Conservation (phyloP, 2,797 vertebrate genomes). For the Coendou prehensilis region DNA sequence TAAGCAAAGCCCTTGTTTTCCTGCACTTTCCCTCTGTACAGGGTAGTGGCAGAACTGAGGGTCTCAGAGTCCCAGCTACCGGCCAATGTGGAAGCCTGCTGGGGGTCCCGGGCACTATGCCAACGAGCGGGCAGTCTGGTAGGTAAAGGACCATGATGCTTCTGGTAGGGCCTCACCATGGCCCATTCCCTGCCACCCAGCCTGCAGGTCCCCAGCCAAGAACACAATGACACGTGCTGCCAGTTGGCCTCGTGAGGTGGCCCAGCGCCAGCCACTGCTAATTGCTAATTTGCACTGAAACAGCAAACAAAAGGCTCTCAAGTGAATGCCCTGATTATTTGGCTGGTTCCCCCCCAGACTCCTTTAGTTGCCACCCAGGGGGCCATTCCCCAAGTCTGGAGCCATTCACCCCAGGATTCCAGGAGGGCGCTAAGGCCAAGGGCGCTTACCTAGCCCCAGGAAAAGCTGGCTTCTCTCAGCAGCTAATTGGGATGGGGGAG, state of each 20-base stretch:
- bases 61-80: neutral
- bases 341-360: slow-evolving; percentile 68
- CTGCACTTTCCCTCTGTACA: neutral
- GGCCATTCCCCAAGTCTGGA: slow-evolving; percentile 35
- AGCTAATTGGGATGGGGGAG: slow-evolving; percentile 6
- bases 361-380: slow-evolving; percentile 4
- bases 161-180: neutral
- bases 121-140: slow-evolving; percentile 50
- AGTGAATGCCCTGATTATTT: slow-evolving; percentile 85
- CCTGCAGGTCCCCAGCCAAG: slow-evolving; percentile 86
- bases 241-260: slow-evolving; percentile 86
- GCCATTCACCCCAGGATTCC: slow-evolving; percentile 54
- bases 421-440: neutral
- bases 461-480: neutral
- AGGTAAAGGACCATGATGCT: slow-evolving; percentile 33
- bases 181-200: slow-evolving; percentile 85
- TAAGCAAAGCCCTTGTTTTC: neutral
- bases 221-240: slow-evolving; percentile 84
- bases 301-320: slow-evolving; percentile 84
- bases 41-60: neutral
- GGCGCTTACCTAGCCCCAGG: neutral
- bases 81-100: fast-evolving
- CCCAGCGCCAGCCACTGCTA: slow-evolving; percentile 86
- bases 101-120: slow-evolving; percentile 74
- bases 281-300: slow-evolving; percentile 88